Conservation (phyloP, 1,140 invertebrate species). For the Chelonus insularis region DNA sequence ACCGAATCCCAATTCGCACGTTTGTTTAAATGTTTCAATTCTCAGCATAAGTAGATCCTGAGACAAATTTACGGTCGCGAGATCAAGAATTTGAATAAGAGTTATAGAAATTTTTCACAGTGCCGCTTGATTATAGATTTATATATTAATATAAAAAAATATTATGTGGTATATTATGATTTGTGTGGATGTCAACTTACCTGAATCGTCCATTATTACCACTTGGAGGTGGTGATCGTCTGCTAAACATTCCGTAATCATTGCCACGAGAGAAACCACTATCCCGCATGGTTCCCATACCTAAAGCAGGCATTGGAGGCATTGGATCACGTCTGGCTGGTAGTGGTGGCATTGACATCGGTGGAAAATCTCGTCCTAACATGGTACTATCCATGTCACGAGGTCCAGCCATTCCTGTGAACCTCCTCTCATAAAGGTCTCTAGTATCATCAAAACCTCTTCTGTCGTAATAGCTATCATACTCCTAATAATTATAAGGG, state of each 20-base stretch:
- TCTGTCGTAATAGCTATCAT: slow-evolving; percentile 80
- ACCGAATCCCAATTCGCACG: slow-evolving; percentile 54
- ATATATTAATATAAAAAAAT: too few relatives aligned
- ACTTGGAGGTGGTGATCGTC: slow-evolving; percentile 70
- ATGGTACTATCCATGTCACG: slow-evolving; percentile 65
- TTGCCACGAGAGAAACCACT: slow-evolving; percentile 60
- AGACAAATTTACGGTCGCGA: background rate
- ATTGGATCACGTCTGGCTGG: slow-evolving; percentile 68
- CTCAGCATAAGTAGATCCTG: background rate
- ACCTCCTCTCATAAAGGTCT: slow-evolving; percentile 78
- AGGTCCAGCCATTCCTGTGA: slow-evolving; percentile 67
- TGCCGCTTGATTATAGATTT: slow-evolving; percentile 19
- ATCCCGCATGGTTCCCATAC: slow-evolving; percentile 61
- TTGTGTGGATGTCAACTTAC: slow-evolving; percentile 42
- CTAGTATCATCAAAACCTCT: slow-evolving; percentile 72
- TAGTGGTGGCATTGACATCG: slow-evolving; percentile 66
- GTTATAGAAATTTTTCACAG: slow-evolving; percentile 21
- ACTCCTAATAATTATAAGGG: slow-evolving; percentile 70
- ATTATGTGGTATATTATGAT: background rate
- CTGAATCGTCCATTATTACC: slow-evolving; percentile 60
- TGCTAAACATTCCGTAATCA: slow-evolving; percentile 81
- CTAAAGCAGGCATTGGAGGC: slow-evolving; percentile 67
- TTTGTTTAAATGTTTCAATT: slow-evolving; percentile 22
- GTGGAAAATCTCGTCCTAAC: slow-evolving; percentile 66
- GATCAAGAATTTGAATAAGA: background rate